Evolutionary conservation across 2,888 invertebrate genomes (phyloP).

Genomic region (Synanthedon vespiformis): DNA sequence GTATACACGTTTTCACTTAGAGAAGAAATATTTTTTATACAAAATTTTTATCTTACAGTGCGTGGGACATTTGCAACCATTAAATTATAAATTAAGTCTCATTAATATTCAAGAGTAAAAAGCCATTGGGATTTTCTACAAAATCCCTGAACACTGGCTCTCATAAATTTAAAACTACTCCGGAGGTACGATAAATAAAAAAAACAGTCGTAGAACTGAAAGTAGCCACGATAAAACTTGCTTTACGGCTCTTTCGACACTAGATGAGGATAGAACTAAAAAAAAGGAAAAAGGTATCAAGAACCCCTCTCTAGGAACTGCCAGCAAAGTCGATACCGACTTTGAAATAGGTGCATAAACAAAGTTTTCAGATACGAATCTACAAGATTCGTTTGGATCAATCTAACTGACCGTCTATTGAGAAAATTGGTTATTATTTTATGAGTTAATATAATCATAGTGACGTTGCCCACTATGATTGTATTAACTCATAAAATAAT

Average conservation of each 20-base stretch:
- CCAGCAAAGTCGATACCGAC: background rate
- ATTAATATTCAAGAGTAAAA: too few relatives aligned
- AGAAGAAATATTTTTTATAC: slow-evolving; percentile 6
- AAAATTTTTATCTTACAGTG: too few relatives aligned
- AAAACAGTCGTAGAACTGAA: background rate
- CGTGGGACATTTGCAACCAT: too few relatives aligned
- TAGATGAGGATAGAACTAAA: background rate
- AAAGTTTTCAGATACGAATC: background rate
- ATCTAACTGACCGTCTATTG: background rate
- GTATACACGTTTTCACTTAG: slow-evolving; percentile 18
- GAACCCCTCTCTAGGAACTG: background rate
- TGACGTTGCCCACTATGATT: too few relatives aligned
- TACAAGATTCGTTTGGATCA: background rate
- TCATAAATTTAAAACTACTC: too few relatives aligned
- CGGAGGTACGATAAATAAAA: too few relatives aligned
- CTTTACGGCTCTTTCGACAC: background rate
- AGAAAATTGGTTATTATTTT: background rate
- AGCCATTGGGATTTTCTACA: too few relatives aligned
- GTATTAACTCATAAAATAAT: too few relatives aligned
- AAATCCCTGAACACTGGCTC: too few relatives aligned
- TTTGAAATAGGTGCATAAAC: background rate
- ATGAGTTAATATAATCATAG: too few relatives aligned
- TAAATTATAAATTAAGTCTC: too few relatives aligned
- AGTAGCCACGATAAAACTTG: background rate
- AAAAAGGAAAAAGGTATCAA: background rate